These are phyloP conservation scores for Plumapathes pennacea DNA, from an alignment of 92 coral and sea anemone genomes.

Conservation along the genomic window DNA sequence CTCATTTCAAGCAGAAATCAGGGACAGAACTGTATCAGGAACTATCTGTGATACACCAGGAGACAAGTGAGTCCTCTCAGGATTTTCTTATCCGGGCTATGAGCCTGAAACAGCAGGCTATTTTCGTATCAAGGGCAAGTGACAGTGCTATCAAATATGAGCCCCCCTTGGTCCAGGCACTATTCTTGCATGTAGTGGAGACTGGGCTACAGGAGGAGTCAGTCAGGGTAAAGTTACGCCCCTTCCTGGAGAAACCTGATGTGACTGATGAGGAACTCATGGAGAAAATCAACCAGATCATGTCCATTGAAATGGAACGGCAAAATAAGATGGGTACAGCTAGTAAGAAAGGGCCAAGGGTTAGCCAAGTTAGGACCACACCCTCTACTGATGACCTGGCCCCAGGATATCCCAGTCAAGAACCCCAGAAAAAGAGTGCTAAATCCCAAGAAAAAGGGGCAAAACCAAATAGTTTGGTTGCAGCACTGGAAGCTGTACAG, in stretches of 20 bases:
- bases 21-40: slow-evolving; percentile 60
- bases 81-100: slow-evolving; percentile 43
- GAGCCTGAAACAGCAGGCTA: slow-evolving; percentile 31
- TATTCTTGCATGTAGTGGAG: slow-evolving; percentile 59
- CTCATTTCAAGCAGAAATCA: slow-evolving; percentile 49
- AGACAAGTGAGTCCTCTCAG: slow-evolving; percentile 35
- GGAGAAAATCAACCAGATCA: slow-evolving; percentile 15
- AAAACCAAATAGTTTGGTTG: slow-evolving; percentile 1
- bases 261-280: slow-evolving; percentile 20
- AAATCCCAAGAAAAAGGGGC: not conserved
- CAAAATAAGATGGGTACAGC: slow-evolving; percentile 21
- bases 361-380: not conserved
- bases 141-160: slow-evolving; percentile 46
- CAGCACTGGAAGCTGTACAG: not conserved
- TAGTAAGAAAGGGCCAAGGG: slow-evolving; percentile 1
- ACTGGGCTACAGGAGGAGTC: slow-evolving; percentile 52
- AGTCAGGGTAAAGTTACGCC: slow-evolving; percentile 11
- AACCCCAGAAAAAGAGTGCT: not conserved
- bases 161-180: slow-evolving; percentile 34
- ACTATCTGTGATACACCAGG: slow-evolving; percentile 32
- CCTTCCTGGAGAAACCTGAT: slow-evolving; percentile 4
- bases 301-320: slow-evolving; percentile 16
- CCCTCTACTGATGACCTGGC: not conserved
- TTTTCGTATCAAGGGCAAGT: slow-evolving; percentile 36
- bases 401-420: slow-evolving; percentile 1